A percentile compares a stretch with the other conserved stretches of the same genome.
Conservation (phyloP, 2,113 vertebrate genomes). For the Synchiropus splendidus region DNA sequence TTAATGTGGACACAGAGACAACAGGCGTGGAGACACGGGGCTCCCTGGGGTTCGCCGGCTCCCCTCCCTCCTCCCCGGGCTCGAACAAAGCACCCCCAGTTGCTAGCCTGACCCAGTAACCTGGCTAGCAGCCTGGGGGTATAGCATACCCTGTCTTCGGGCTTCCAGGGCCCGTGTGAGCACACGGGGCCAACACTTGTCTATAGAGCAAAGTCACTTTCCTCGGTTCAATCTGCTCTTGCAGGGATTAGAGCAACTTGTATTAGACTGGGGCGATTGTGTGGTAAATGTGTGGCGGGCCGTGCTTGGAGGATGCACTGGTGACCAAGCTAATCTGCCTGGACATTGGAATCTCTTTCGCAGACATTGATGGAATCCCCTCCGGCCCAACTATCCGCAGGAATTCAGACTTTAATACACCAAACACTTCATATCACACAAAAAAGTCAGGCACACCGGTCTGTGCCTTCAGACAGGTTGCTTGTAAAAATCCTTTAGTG, state of each 20-base stretch:
- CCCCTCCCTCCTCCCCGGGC: constrained; percentile 33
- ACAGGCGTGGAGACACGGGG: constrained; percentile 48
- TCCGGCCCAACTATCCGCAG: too few relatives aligned
- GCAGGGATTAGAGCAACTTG: constrained; percentile 53
- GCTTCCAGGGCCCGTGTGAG: constrained; percentile 31
- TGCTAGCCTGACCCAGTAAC: constrained; percentile 68
- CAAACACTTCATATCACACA: too few relatives aligned
- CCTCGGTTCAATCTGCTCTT: constrained; percentile 50
- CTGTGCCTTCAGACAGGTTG: too few relatives aligned
- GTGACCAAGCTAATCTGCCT: constrained; percentile 45
- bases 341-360: constrained; percentile 52
- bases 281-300: constrained; percentile 36
- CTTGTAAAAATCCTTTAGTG: too few relatives aligned
- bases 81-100: constrained; percentile 66
- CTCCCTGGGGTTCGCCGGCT: constrained; percentile 47
- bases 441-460: too few relatives aligned
- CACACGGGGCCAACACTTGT: constrained; percentile 49
- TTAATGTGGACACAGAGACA: constrained; percentile 58
- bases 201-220: constrained; percentile 54
- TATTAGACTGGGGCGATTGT: constrained; percentile 53
- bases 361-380: too few relatives aligned
- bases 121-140: constrained; percentile 59
- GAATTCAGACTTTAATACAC: too few relatives aligned
- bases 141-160: constrained; percentile 48
- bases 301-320: constrained; percentile 22